phyloP scores from a whole-genome alignment of 1,140 invertebrate species.

The Hypothenemus hampei region DNA sequence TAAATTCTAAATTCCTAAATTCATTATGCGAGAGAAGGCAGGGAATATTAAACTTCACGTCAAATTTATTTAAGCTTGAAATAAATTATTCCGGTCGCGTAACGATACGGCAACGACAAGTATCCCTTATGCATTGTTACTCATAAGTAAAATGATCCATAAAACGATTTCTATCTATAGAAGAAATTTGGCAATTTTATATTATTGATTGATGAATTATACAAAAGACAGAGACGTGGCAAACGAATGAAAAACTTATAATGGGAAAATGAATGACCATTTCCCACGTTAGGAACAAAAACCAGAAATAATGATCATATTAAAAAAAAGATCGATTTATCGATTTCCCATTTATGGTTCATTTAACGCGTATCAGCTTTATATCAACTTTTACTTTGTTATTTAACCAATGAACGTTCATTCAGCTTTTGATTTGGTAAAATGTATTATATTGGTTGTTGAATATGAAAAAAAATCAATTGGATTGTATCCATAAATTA shows the following conservation, averaged over 20 bases:
- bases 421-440: conserved; percentile 7
- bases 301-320: not conserved
- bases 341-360: conserved; percentile 7
- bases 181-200: no score
- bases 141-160: no score
- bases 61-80: not conserved
- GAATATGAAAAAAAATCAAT: not conserved
- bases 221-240: no score
- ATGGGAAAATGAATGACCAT: no score
- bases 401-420: conserved; percentile 11
- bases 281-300: no score
- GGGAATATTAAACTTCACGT: not conserved
- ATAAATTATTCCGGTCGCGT: not conserved
- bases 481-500: no score
- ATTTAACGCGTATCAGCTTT: conserved; percentile 6
- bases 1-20: no score
- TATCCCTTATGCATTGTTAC: no score
- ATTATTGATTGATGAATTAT: no score
- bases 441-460: not conserved
- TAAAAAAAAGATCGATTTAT: not conserved
- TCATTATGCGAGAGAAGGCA: not conserved
- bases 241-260: no score
- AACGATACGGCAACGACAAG: not conserved
- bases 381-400: conserved; percentile 7
- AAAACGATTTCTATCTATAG: no score